phyloP scores from a whole-genome alignment of 2,888 invertebrate species.

The Drosophila birchii region DNA sequence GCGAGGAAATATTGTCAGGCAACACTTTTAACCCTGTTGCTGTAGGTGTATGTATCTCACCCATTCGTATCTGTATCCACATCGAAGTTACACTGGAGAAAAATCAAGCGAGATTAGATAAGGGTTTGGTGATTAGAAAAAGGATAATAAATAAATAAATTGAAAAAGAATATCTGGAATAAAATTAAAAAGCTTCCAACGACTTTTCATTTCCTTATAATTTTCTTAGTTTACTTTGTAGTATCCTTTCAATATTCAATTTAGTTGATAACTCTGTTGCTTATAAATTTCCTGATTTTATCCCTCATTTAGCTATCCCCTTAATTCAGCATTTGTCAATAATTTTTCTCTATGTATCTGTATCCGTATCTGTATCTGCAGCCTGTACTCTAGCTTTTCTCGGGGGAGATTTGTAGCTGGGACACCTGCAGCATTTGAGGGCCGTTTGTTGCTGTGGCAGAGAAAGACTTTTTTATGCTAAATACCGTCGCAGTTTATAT shows the following conservation, averaged over 20 bases:
- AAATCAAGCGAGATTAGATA: background rate
- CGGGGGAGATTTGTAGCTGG: slow-evolving; percentile 65
- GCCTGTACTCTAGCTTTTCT: slow-evolving; percentile 43
- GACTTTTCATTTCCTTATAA: too few relatives aligned
- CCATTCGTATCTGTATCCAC: slow-evolving; percentile 1
- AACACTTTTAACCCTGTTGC: slow-evolving; percentile 71
- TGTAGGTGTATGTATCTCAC: slow-evolving; percentile 26
- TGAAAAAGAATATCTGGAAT: background rate
- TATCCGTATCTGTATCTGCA: slow-evolving; percentile 37
- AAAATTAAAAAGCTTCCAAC: background rate
- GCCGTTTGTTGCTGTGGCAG: slow-evolving; percentile 51
- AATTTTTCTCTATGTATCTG: slow-evolving; percentile 4
- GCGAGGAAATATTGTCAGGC: slow-evolving; percentile 75
- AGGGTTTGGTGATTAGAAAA: background rate
- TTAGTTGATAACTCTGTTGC: too few relatives aligned
- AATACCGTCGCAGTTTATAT: slow-evolving; percentile 76
- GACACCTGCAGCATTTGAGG: slow-evolving; percentile 72
- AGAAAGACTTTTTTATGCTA: slow-evolving; percentile 79
- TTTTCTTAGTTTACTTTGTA: background rate
- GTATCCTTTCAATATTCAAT: background rate
- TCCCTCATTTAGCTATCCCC: background rate
- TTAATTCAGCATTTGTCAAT: too few relatives aligned
- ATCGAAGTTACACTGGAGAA: slow-evolving; percentile 18
- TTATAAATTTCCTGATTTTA: too few relatives aligned
- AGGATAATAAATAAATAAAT: background rate